Evolutionary conservation across 2,113 vertebrate species (phyloP), one percentile per base, ranked within the genome.

Genomic region (Erythrocebus patas): DNA sequence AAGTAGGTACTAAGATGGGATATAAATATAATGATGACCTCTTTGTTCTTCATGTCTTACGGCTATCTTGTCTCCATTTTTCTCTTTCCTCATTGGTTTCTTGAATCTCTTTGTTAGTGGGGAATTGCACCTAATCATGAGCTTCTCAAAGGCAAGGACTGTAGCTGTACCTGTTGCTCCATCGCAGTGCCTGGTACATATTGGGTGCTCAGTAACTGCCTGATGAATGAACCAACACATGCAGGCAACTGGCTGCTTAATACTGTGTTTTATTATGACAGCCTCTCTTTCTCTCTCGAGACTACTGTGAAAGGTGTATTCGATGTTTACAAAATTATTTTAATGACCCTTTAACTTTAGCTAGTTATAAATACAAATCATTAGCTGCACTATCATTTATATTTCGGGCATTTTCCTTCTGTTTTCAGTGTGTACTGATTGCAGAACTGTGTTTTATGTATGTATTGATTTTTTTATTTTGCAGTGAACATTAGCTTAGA

Each of bases 351-450:
- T 50, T 64, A 81, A 76, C 84, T 30, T 91, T 88, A 55, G 18
- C 8, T 95, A 80, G 10, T 16, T 93, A 3, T 90, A 82, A 96
- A n/a, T 91, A 92, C 64, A 95, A 78, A n/a, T 93, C 6, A 85
- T 55, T 35, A n/a, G 61, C 27, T 40, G 79, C 32, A 72, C 48
- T 35, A 73, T 57, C 13, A 11, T 83, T 86, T 96, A 22, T 61
- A 40, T 32, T 8, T 17, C 75, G 43, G 68, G 4, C 6, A 40
- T 30, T 89, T 89, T 80, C 20, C 16, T 68, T 93, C 61, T 76
- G 27, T 91, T 83, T 89, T 87, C 45, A 87, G 30, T 52, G 22
- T 64, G 43, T 55, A 35, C 57, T 81, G 25, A 40, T 70, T 88
- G 23, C 16, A 79, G 38, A 82, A 43, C 48, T 95, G 0, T 61